Evolutionary conservation across 1,140 invertebrate species (phyloP).

Genomic region (Choristoneura fumiferana): DNA sequence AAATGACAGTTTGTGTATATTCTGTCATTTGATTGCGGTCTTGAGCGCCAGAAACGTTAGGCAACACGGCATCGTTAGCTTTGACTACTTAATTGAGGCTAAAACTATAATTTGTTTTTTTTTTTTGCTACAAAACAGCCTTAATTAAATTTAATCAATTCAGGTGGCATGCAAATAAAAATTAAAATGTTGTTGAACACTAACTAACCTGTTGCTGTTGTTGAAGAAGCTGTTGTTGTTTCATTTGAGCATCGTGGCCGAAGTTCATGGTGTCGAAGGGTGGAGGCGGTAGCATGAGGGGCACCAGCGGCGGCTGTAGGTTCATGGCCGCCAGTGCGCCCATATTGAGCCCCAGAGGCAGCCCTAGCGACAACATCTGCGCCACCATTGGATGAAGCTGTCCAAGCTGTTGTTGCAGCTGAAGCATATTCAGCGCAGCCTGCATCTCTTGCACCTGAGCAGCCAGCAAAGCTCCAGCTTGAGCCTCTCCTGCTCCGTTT

Average conservation of each 20-base stretch:
- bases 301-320: conserved; percentile 90
- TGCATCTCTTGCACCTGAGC: conserved; percentile 92
- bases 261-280: conserved; percentile 83
- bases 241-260: conserved; percentile 79
- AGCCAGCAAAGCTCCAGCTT: conserved; percentile 80
- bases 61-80: no score
- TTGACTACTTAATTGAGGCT: no score
- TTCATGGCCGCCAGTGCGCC: conserved; percentile 93
- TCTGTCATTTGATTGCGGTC: no score
- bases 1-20: no score
- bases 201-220: conserved; percentile 87
- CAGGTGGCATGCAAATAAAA: no score
- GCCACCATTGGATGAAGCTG: conserved; percentile 87
- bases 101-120: no score
- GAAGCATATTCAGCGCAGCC: conserved; percentile 91
- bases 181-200: no score
- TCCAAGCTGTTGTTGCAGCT: conserved; percentile 90
- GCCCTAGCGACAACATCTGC: conserved; percentile 85
- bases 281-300: conserved; percentile 93
- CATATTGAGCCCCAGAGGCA: conserved; percentile 90
- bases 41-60: no score
- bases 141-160: no score
- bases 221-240: conserved; percentile 84
- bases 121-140: no score
- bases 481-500: conserved; percentile 80